A percentile compares a stretch with the other conserved stretches of the same genome.
These are phyloP conservation scores for Daubentonia madagascariensis DNA, from an alignment of 2,113 vertebrate genomes.

Conservation along the genomic window DNA sequence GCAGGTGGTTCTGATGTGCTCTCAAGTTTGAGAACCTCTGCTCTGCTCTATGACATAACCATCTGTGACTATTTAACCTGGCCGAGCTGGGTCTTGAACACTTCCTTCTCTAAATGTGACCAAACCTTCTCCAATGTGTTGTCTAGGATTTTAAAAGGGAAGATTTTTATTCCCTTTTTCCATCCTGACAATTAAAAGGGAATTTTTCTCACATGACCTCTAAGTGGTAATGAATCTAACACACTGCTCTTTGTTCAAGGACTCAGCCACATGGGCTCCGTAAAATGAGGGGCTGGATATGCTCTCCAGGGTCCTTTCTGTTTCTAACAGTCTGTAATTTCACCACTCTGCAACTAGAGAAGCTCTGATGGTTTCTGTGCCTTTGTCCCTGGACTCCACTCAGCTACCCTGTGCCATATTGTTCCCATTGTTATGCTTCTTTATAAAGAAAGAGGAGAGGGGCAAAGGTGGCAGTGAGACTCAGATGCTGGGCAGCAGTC, in stretches of 20 bases:
- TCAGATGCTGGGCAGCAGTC: neutral
- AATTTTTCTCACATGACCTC: neutral
- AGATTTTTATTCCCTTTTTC: neutral
- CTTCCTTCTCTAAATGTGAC: neutral
- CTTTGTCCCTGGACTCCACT: neutral
- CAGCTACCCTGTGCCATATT: neutral
- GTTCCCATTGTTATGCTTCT: neutral
- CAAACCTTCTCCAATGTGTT: neutral
- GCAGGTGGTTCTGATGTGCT: neutral
- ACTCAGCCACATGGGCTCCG: neutral
- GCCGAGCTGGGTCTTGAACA: neutral
- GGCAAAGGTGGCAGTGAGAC: neutral
- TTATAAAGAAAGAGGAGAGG: neutral
- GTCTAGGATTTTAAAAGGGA: neutral
- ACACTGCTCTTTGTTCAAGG: neutral
- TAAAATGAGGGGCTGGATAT: neutral
- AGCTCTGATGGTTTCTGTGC: neutral
- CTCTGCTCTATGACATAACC: neutral
- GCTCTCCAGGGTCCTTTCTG: neutral
- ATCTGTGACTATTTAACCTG: neutral
- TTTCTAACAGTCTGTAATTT: neutral
- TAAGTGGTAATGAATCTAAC: neutral
- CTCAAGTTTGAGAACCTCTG: neutral
- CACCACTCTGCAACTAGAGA: neutral
- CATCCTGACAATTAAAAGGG: neutral